Base-by-base conservation (phyloP, 53 echinoderm and acorn worm genomes). In the Holothuria scabra region DNA sequence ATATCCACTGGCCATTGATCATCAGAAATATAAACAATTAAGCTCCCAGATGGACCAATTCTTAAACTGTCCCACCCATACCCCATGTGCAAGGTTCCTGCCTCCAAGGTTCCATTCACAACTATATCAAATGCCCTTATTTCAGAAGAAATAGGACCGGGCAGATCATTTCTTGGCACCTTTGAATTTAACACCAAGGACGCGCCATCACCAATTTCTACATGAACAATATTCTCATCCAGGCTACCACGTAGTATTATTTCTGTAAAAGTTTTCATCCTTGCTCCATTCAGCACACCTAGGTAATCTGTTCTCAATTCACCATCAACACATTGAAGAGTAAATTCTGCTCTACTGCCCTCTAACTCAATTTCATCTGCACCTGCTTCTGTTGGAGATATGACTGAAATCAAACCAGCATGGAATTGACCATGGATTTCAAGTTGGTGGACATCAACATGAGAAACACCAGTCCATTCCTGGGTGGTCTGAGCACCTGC, bases 221-320 rank as follows among this genome's bases (percentile, higher is more conserved):
- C 58, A 33, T 62, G 61, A 49, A 62, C 44, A 3, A 86, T 83
- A 29, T 72, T 48, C 24, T 41, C 57, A n/a, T 55, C 63, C 2
- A 24, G 59, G 56, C 59, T 87, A 52, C 93, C 90, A 31, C 84
- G 93, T 63, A 93, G 62, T 24, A 90, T 22, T 21, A 84, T 46
- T 13, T 87, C 84, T 12, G 79, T 84, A 37, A 84, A 93, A 1
- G 69, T 57, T 59, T 90, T 81, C 81, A 93, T 90, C 25, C 41
- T 76, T 7, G 92, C 81, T 19, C 84, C 71, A 23, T 59, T 74
- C 1, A 48, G 31, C 26, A 93, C 69, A 19, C 59, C 33, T 11
- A 93, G 74, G 11, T 61, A 68, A 60, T 93, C 89, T 60, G 90
- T 90, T 3, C 80, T 79, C n/a, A 93, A 86, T 62, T 93, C 93